Conservation (phyloP, 2,113 vertebrate genomes). For the Climacteris rufus region DNA sequence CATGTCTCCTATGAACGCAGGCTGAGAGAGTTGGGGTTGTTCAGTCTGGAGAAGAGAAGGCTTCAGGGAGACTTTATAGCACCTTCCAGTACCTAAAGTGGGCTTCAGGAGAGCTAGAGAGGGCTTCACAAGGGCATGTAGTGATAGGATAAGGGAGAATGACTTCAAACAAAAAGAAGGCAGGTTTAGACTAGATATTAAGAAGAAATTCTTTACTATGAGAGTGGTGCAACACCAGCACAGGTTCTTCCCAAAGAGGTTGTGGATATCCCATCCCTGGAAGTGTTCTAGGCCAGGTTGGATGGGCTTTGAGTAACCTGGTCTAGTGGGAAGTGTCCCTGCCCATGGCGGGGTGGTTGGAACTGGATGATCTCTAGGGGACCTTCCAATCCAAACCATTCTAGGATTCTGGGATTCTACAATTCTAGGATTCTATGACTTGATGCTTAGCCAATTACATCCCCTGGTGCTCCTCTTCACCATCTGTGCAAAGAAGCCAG, state of each 20-base stretch:
- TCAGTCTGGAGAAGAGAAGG: not conserved
- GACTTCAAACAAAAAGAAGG: not conserved
- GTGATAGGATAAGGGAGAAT: not conserved
- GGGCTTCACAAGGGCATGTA: not conserved
- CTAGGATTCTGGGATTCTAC: not conserved
- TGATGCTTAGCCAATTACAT: not conserved
- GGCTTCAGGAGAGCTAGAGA: not conserved
- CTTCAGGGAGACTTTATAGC: not conserved
- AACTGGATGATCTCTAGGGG: not conserved
- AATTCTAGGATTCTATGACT: not conserved
- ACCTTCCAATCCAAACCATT: not conserved
- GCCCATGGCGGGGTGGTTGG: not conserved
- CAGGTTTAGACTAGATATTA: not conserved
- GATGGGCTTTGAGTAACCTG: not conserved
- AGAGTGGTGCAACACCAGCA: not conserved
- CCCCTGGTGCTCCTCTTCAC: not conserved
- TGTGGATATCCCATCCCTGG: not conserved
- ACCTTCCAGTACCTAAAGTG: not conserved
- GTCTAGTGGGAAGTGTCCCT: not conserved
- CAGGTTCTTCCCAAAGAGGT: not conserved
- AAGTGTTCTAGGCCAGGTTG: not conserved
- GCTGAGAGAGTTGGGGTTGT: not conserved
- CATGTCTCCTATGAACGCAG: not conserved
- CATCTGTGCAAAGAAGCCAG: not conserved
- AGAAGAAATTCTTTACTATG: not conserved